A percentile compares a stretch with the other conserved stretches of the same genome.
These are phyloP conservation scores for Numenius arquata DNA, from an alignment of 2,113 vertebrate species.

Conservation along the genomic window DNA sequence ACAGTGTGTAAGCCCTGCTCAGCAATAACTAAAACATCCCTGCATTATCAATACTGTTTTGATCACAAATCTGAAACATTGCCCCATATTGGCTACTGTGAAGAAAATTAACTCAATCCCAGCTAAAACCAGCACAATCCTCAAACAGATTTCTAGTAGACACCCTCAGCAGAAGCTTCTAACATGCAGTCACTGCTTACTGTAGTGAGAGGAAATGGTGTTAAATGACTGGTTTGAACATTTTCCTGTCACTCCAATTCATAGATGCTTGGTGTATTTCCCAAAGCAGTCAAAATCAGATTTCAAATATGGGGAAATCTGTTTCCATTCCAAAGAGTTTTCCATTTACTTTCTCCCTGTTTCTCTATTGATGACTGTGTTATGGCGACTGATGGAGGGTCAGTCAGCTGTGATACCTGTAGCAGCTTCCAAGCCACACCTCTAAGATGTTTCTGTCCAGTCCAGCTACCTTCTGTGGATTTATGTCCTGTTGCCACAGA, in stretches of 20 bases:
- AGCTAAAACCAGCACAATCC: neutral
- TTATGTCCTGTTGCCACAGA: neutral
- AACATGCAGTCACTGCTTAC: neutral
- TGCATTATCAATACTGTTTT: neutral
- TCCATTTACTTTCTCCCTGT: neutral
- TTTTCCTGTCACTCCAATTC: neutral
- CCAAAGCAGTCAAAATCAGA: neutral
- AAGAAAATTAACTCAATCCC: neutral
- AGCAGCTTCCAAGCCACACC: neutral
- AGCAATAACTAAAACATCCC: neutral
- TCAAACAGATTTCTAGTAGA: neutral
- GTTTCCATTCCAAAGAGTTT: neutral
- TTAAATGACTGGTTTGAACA: neutral
- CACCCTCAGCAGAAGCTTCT: neutral
- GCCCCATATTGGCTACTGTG: neutral
- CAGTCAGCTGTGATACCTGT: neutral
- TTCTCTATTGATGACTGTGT: neutral
- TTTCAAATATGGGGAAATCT: neutral
- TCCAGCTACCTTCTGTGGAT: neutral
- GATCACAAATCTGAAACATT: neutral
- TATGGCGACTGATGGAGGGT: neutral
- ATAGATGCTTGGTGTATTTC: neutral
- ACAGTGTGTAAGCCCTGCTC: neutral
- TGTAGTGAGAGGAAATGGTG: neutral
- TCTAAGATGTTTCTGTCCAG: neutral